A percentile compares a stretch with the other conserved stretches of the same genome.
Conservation (phyloP, 2,113 vertebrate species). For the Pavo muticus region DNA sequence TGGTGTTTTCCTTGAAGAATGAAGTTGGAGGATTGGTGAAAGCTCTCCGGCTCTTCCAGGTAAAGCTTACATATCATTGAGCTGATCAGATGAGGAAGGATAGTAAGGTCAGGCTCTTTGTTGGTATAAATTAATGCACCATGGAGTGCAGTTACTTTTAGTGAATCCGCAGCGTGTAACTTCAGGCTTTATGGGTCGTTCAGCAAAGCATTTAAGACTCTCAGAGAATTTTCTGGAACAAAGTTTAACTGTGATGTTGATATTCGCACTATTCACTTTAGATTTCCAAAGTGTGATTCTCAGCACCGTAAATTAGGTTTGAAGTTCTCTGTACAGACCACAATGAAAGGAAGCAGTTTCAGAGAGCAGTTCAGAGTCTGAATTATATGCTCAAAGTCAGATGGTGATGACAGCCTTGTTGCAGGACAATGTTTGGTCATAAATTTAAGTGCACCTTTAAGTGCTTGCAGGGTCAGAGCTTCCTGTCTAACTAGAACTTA, state of each 20-base stretch:
- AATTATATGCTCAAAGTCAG: neutral
- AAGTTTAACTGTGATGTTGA: neutral
- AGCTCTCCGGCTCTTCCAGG: slow-evolving; percentile 94
- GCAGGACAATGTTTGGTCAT: neutral
- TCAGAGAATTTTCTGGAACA: neutral
- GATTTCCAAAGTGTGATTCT: fast-evolving
- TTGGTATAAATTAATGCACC: neutral
- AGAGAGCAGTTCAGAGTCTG: neutral
- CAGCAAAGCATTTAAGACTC: neutral
- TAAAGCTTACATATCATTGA: slow-evolving; percentile 53
- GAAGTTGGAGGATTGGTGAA: slow-evolving; percentile 94
- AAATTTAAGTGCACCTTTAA: neutral
- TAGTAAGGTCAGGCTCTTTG: neutral
- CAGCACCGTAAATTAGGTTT: neutral
- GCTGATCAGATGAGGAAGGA: neutral
- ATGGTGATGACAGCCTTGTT: neutral
- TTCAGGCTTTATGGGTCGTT: neutral
- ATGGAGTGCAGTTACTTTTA: neutral
- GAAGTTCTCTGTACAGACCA: neutral
- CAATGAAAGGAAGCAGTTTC: neutral
- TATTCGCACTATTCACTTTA: neutral
- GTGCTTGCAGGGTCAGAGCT: neutral
- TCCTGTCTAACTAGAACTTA: neutral
- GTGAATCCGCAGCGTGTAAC: neutral
- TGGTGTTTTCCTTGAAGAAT: slow-evolving; percentile 95